Evolutionary conservation across 2,113 vertebrate species (phyloP), one percentile per base, ranked within the genome.

Genomic region (Calyptomena viridis): DNA sequence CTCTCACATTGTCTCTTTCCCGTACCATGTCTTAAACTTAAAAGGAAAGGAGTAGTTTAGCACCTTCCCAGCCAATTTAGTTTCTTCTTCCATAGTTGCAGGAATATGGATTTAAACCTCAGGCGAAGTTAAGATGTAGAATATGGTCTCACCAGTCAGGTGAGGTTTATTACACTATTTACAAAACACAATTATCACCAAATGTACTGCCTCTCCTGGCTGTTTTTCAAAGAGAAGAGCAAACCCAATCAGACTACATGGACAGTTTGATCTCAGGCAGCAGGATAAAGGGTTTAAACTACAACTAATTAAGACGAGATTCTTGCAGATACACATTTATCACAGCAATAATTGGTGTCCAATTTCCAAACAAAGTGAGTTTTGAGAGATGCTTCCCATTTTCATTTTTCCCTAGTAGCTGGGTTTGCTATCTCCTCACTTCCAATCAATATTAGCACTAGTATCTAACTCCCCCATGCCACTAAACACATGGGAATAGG

Each of bases 391-490:
- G 44, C 25, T 71, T 69, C 69, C 16, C 22, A 20, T 66, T 52
- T 77, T 55, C 24, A 25, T 20, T 40, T n/a, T 53, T 69, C 50
- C 50, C 35, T 66, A 11, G 27, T 13, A 85, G 66, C 10, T 33
- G 30, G 5, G 27, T 85, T 56, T 59, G 49, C 23, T 18, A 47
- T 14, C 42, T 46, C 42, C 55, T 86, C 22, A 23, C 63, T 59
- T 53, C 28, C 50, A 77, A 21, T 0, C 12, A 46, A 52, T 22
- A 11, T 18, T 47, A 18, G 11, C 0, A 1, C 31, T 31, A 16
- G 11, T 62, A 37, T 12, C 50, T 25, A 31, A 44, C 30, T 47
- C 25, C 17, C 35, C 1, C 14, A 8, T 5, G 19, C 25, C 47
- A 67, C 49, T 24, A 12, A 64, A 39, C 12, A 7, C 1, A 35